Evolutionary conservation across 2,888 invertebrate genomes (phyloP).

Genomic region (Philopedon plagiatum): DNA sequence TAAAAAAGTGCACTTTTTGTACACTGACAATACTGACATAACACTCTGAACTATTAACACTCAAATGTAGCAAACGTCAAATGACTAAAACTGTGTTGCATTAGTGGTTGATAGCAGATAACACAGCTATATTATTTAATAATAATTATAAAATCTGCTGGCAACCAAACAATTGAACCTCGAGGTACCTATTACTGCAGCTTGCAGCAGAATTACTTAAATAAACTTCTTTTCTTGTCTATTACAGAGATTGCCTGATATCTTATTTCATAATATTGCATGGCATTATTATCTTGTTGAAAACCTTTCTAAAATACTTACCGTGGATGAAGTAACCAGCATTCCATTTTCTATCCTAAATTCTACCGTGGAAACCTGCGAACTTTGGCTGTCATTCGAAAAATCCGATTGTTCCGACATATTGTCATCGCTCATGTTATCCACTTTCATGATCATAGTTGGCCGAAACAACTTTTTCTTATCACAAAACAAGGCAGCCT

Average conservation of each 20-base stretch:
- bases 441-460: constrained; percentile 63
- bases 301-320: constrained; percentile 58
- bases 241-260: neutral
- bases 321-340: constrained; percentile 61
- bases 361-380: constrained; percentile 65
- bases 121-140: no score
- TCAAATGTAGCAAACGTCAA: no score
- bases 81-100: no score
- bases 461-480: constrained; percentile 25
- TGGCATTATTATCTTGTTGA: neutral
- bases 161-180: no score
- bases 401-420: constrained; percentile 68
- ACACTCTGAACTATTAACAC: no score
- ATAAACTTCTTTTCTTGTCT: neutral
- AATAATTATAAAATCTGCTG: no score
- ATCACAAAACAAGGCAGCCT: constrained; percentile 57
- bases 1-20: no score
- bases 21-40: no score
- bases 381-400: constrained; percentile 67
- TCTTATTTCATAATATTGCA: neutral
- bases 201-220: no score
- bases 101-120: no score
- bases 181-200: no score
- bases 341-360: constrained; percentile 65
- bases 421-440: constrained; percentile 65